Evolutionary conservation across 2,888 invertebrate species (phyloP).

Genomic region (Megastigmus dorsalis): DNA sequence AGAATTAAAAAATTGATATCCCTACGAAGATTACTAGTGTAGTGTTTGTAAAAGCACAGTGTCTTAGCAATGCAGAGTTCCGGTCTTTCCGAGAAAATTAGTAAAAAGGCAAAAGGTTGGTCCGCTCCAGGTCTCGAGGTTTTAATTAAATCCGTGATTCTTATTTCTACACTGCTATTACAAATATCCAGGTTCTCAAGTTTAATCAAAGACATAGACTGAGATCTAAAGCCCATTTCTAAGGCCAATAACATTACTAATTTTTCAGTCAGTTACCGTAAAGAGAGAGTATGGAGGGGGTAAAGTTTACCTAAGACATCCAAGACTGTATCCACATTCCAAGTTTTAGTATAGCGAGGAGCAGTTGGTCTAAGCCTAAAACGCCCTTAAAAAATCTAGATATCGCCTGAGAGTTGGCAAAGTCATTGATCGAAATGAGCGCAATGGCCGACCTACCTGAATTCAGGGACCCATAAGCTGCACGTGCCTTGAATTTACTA

Average conservation of each 20-base stretch:
- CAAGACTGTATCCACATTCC: constrained; percentile 49
- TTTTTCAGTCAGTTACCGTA: constrained; percentile 18
- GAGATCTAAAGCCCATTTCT: constrained; percentile 29
- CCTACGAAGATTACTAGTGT: constrained; percentile 2
- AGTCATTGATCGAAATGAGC: constrained; percentile 31
- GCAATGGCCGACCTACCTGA: constrained; percentile 50
- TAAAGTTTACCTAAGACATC: constrained; percentile 10
- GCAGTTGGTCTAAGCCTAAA: constrained; percentile 36
- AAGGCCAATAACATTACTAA: constrained; percentile 40
- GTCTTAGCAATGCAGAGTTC: constrained; percentile 28
- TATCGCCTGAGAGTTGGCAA: constrained; percentile 23
- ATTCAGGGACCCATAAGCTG: constrained; percentile 52
- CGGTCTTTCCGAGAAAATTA: constrained; percentile 3
- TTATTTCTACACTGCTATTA: constrained; percentile 18
- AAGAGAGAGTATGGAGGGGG: background rate
- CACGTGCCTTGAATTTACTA: constrained; percentile 37
- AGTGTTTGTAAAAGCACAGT: constrained; percentile 19
- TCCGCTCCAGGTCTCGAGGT: constrained; percentile 34
- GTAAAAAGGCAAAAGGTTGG: constrained; percentile 41
- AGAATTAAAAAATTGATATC: background rate
- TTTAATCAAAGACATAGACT: constrained; percentile 24
- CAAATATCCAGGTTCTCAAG: constrained; percentile 13
- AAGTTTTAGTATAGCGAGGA: constrained; percentile 48
- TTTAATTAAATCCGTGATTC: constrained; percentile 40
- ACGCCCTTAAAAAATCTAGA: constrained; percentile 52